A percentile compares a stretch with the other conserved stretches of the same genome.
Conservation (phyloP, 1,140 invertebrate genomes). For the Mamestra configurata region DNA sequence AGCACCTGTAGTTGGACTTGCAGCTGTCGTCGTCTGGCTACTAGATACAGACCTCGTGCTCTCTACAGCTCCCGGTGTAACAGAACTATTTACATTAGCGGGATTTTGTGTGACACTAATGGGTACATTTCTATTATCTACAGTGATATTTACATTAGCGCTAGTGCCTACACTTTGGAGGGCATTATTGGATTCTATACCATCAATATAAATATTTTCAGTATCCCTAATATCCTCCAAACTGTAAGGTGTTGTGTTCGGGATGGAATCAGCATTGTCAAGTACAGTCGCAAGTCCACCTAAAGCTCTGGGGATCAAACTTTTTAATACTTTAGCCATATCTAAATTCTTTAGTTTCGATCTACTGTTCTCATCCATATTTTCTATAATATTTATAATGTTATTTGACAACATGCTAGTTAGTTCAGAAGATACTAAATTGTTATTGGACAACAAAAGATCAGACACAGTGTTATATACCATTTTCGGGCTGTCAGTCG, state of each 20-base stretch:
- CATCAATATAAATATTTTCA: conserved; percentile 73
- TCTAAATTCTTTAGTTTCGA: conserved; percentile 76
- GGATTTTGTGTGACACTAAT: conserved; percentile 52
- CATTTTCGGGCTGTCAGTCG: conserved; percentile 82
- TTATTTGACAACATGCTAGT: conserved; percentile 87
- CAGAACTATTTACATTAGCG: conserved; percentile 74
- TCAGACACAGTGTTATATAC: conserved; percentile 86
- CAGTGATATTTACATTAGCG: conserved; percentile 75
- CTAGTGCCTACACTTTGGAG: conserved; percentile 70
- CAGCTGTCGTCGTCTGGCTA: conserved; percentile 62
- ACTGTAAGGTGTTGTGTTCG: conserved; percentile 83
- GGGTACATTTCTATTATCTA: conserved; percentile 59
- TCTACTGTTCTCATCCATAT: conserved; percentile 82
- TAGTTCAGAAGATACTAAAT: conserved; percentile 84
- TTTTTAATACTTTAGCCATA: conserved; percentile 82
- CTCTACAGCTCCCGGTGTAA: conserved; percentile 52
- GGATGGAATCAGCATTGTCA: conserved; percentile 69
- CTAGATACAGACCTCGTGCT: conserved; percentile 58
- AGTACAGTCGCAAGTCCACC: conserved; percentile 67
- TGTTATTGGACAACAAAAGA: conserved; percentile 84
- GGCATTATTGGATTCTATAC: conserved; percentile 53
- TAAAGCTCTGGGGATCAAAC: conserved; percentile 78
- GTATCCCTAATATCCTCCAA: conserved; percentile 85
- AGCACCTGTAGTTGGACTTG: conserved; percentile 15
- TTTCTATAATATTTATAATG: conserved; percentile 81